Percentiles rank a stretch among this genome's conserved stretches.
These are phyloP conservation scores for Plebejus melissa DNA, from an alignment of 2,888 invertebrate genomes.

Conservation along the genomic window DNA sequence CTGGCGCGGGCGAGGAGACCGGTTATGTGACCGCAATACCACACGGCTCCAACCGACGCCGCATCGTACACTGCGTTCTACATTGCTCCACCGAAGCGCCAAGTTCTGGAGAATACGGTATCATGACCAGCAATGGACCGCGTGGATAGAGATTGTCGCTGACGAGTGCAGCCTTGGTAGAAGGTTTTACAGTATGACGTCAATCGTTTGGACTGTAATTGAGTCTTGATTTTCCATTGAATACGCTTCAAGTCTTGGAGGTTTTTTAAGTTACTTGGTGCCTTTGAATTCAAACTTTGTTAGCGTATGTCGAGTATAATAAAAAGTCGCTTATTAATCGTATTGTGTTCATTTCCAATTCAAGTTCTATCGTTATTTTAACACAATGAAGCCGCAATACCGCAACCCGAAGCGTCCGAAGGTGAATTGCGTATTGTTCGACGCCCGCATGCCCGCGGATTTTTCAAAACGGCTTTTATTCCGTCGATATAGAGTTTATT, in stretches of 20 bases:
- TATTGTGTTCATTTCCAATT: constrained; percentile 64
- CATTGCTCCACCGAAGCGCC: constrained; percentile 50
- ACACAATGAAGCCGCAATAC: constrained; percentile 78
- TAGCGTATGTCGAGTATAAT: constrained; percentile 32
- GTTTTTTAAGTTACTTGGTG: constrained; percentile 38
- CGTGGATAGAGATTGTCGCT: constrained; percentile 34
- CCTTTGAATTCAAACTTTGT: not conserved
- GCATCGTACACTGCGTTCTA: constrained; percentile 43
- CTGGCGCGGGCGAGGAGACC: constrained; percentile 66
- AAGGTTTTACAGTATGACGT: constrained; percentile 71
- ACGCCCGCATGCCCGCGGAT: constrained; percentile 69
- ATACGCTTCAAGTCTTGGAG: constrained; percentile 63
- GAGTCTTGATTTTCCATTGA: constrained; percentile 65
- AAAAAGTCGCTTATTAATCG: constrained; percentile 56
- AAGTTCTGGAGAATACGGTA: constrained; percentile 34
- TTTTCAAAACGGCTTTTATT: constrained; percentile 72
- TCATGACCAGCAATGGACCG: constrained; percentile 52
- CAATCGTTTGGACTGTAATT: constrained; percentile 71
- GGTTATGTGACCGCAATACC: constrained; percentile 78
- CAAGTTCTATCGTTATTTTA: constrained; percentile 71
- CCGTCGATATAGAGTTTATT: constrained; percentile 69
- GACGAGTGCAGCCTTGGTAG: constrained; percentile 45
- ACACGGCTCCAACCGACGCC: constrained; percentile 50
- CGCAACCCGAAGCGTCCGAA: constrained; percentile 77
- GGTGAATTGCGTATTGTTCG: constrained; percentile 79